Conservation (phyloP, 2,888 invertebrate species). For the Proisotoma minuta region DNA sequence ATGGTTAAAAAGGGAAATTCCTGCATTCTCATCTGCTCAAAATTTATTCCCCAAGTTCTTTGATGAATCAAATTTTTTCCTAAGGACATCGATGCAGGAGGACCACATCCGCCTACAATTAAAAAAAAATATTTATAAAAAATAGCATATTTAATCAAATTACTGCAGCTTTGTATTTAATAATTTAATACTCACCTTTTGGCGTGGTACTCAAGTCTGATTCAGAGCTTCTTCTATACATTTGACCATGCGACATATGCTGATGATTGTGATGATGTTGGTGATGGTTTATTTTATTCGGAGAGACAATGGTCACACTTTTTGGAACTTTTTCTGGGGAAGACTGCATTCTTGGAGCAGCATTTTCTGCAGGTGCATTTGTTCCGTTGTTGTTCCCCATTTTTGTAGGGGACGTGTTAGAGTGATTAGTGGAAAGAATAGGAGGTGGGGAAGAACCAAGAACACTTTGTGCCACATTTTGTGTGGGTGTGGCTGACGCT, state of each 20-base stretch:
- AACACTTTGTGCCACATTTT: background rate
- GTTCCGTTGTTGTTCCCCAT: background rate
- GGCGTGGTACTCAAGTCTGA: slow-evolving; percentile 89
- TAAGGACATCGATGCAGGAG: too few species aligned
- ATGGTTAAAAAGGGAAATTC: slow-evolving; percentile 95
- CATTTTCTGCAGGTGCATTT: background rate
- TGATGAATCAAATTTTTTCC: too few species aligned
- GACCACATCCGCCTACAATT: too few species aligned
- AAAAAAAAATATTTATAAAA: too few species aligned
- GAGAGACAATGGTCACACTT: background rate
- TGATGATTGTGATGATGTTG: too few species aligned
- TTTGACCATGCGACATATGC: background rate
- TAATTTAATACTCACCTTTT: slow-evolving; percentile 66
- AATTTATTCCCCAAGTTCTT: background rate
- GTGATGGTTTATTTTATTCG: too few species aligned
- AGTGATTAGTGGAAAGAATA: background rate
- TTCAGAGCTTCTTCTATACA: slow-evolving; percentile 72
- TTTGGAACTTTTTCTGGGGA: background rate
- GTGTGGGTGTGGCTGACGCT: background rate
- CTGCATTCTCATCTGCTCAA: slow-evolving; percentile 68
- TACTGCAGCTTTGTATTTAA: too few species aligned
- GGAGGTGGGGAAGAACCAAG: background rate
- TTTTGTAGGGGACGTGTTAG: too few species aligned
- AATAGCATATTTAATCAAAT: too few species aligned
- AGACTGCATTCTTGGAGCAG: background rate